phyloP scores from a whole-genome alignment of 2,888 invertebrate species.

The Colletes collaris region DNA sequence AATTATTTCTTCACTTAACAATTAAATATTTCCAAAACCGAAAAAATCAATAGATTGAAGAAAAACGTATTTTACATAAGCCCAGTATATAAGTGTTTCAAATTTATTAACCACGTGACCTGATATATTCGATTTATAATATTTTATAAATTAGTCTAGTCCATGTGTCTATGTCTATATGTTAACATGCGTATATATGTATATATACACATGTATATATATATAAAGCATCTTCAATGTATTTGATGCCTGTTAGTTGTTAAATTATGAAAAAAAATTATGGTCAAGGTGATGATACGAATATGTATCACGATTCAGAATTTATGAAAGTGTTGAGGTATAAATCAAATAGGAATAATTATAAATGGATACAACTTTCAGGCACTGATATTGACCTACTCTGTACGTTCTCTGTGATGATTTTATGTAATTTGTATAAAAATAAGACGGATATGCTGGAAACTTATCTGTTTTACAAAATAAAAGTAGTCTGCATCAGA shows the following conservation, averaged over 20 bases:
- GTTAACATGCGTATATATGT: conserved; percentile 61
- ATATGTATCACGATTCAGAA: conserved; percentile 14
- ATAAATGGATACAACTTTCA: conserved; percentile 71
- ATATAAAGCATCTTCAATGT: conserved; percentile 67
- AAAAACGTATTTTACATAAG: conserved; percentile 72
- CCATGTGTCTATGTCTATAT: conserved; percentile 70
- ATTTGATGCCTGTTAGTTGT: conserved; percentile 74
- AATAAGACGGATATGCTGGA: conserved; percentile 52
- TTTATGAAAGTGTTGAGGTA: conserved; percentile 20
- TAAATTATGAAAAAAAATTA: conserved; percentile 18
- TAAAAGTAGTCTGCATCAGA: conserved; percentile 64
- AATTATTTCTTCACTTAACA: conserved; percentile 64
- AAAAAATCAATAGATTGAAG: conserved; percentile 49
- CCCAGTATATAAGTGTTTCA: conserved; percentile 63
- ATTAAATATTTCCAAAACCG: conserved; percentile 54
- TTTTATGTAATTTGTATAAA: conserved; percentile 76
- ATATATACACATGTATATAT: conserved; percentile 46
- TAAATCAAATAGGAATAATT: conserved; percentile 54
- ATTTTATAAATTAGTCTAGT: conserved; percentile 67
- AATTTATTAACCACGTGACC: conserved; percentile 71
- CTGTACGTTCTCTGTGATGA: conserved; percentile 80
- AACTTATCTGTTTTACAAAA: conserved; percentile 75
- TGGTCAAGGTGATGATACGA: conserved; percentile 1
- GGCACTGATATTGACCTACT: conserved; percentile 73
- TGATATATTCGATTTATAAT: conserved; percentile 69